A percentile compares a stretch with the other conserved stretches of the same genome.
phyloP scores from a whole-genome alignment of 2,113 vertebrate species.

The Copsychus sechellarum region DNA sequence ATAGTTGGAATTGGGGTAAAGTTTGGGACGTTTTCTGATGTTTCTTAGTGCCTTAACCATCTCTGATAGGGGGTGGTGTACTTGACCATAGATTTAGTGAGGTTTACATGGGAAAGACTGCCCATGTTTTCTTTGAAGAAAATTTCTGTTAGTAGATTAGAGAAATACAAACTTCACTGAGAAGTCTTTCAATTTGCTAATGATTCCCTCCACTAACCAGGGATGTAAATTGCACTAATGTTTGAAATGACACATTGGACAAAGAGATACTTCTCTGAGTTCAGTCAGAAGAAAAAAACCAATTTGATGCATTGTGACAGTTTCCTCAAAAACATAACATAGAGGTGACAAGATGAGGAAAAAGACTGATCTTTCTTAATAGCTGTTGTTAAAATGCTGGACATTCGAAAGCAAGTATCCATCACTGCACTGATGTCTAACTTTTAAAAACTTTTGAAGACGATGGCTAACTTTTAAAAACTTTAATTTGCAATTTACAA shows the following conservation, averaged over 20 bases:
- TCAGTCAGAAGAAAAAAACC: not conserved
- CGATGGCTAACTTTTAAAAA: not conserved
- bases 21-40: not conserved
- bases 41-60: not conserved
- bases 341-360: not conserved
- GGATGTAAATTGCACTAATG: not conserved
- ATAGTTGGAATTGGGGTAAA: not conserved
- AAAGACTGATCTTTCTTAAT: not conserved
- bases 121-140: not conserved
- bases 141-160: not conserved
- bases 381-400: not conserved
- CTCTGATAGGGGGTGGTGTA: not conserved
- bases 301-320: not conserved
- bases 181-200: not conserved
- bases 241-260: not conserved
- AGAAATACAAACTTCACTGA: not conserved
- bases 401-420: not conserved
- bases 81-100: not conserved
- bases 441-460: not conserved
- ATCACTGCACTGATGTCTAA: not conserved
- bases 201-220: not conserved
- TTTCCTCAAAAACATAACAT: not conserved
- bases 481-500: not conserved
- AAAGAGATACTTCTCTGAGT: not conserved
- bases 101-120: not conserved